Percentiles rank a stretch among this genome's conserved stretches.
Conservation (phyloP, 2,797 vertebrate species). For the Pseudochirops cupreus region DNA sequence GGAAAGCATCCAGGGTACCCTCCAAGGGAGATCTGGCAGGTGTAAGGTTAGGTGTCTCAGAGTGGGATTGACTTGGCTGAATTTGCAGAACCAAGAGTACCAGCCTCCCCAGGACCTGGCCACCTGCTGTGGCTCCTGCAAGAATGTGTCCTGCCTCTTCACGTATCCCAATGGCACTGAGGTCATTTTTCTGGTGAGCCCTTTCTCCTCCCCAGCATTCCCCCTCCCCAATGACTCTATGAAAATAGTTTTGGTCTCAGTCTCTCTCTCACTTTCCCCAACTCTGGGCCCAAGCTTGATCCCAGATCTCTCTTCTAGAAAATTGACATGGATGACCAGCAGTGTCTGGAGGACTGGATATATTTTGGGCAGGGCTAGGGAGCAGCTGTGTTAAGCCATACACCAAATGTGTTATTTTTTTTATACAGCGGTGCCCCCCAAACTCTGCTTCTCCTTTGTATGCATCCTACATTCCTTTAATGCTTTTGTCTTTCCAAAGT, state of each 20-base stretch:
- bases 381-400: background rate
- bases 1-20: background rate
- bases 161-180: slow-evolving; percentile 92
- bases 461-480: background rate
- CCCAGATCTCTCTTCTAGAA: background rate
- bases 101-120: slow-evolving; percentile 92
- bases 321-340: background rate
- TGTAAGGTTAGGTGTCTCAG: background rate
- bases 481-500: background rate
- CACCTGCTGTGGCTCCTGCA: slow-evolving; percentile 94
- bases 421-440: background rate
- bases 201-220: background rate
- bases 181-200: slow-evolving; percentile 89
- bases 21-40: background rate
- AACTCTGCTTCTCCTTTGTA: background rate
- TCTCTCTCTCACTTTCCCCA: background rate
- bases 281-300: background rate
- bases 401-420: background rate
- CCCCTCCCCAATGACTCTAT: background rate
- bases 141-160: slow-evolving; percentile 94
- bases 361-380: background rate
- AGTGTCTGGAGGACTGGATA: background rate
- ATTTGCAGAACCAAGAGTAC: slow-evolving; percentile 94
- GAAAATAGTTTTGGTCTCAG: background rate
- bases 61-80: background rate